These are phyloP conservation scores for Phalacrocorax aristotelis DNA, from an alignment of 2,113 vertebrate species.

Conservation along the genomic window DNA sequence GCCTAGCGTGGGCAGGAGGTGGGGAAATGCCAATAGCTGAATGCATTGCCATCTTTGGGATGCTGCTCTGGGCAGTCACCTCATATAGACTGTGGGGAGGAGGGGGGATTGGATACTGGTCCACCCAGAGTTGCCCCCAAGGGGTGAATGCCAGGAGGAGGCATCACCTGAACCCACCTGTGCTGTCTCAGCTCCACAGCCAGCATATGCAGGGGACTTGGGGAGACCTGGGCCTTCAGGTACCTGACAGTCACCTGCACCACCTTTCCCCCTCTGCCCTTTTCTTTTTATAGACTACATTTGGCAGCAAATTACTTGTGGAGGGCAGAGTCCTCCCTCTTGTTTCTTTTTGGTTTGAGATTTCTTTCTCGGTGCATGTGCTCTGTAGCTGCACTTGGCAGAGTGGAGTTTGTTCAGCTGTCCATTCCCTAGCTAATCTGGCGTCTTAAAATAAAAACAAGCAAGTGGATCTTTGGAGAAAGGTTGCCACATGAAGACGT, in stretches of 20 bases:
- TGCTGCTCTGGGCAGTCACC: not conserved
- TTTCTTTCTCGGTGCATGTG: not conserved
- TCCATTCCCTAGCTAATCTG: conserved; percentile 61
- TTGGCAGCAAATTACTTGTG: conserved; percentile 11
- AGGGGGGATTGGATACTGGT: not conserved
- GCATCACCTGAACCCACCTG: not conserved
- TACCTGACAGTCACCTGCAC: not conserved
- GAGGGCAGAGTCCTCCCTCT: not conserved
- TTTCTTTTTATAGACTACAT: not conserved
- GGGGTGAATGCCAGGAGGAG: not conserved
- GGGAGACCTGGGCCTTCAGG: not conserved
- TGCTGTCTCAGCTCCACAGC: not conserved
- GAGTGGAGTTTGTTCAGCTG: conserved; percentile 69
- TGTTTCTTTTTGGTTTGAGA: not conserved
- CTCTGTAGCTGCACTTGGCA: conserved; percentile 43
- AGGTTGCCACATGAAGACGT: not conserved
- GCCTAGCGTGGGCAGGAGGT: accelerated
- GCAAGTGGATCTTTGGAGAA: conserved; percentile 27
- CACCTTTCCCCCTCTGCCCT: not conserved
- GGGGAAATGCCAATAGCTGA: not conserved
- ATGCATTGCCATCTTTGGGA: accelerated
- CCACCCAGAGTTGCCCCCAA: not conserved
- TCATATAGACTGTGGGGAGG: not conserved
- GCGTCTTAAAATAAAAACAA: conserved; percentile 70
- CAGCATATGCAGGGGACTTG: not conserved